A percentile compares a stretch with the other conserved stretches of the same genome.
phyloP scores from a whole-genome alignment of 2,888 invertebrate species.

The Lasioglossum leucozonium region DNA sequence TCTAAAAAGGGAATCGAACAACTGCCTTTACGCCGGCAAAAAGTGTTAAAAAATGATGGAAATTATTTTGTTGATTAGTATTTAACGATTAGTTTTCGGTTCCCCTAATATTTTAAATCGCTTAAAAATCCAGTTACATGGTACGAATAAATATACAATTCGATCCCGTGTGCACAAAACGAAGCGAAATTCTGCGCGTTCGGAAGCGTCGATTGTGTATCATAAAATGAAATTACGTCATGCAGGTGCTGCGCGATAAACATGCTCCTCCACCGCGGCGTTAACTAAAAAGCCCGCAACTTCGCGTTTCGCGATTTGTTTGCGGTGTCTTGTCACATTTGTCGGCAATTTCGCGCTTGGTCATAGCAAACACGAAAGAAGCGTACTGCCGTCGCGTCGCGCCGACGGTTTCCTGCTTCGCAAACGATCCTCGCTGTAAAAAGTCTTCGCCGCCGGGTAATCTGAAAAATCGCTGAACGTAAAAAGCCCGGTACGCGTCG shows the following conservation, averaged over 20 bases:
- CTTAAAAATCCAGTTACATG: no score
- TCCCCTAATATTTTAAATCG: no score
- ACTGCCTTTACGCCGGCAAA: no score
- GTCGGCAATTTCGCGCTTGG: conserved; percentile 5
- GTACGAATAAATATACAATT: no score
- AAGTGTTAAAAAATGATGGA: no score
- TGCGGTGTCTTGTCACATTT: background rate
- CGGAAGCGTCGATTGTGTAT: background rate
- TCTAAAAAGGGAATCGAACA: no score
- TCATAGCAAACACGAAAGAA: background rate
- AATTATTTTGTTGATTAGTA: no score
- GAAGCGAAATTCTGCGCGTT: background rate
- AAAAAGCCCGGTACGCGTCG: background rate
- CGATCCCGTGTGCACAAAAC: background rate
- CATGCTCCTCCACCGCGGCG: background rate
- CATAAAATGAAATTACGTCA: background rate
- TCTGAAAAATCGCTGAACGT: background rate
- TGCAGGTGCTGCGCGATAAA: background rate
- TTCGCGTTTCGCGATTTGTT: background rate
- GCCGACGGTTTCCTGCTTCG: background rate
- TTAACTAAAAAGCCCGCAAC: background rate
- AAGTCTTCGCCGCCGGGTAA: background rate
- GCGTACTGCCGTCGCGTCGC: background rate
- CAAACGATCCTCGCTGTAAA: background rate
- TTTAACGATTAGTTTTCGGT: no score